These are phyloP conservation scores for Pangasius sanitwongsei DNA, from an alignment of 2,797 vertebrate species.

Conservation along the genomic window DNA sequence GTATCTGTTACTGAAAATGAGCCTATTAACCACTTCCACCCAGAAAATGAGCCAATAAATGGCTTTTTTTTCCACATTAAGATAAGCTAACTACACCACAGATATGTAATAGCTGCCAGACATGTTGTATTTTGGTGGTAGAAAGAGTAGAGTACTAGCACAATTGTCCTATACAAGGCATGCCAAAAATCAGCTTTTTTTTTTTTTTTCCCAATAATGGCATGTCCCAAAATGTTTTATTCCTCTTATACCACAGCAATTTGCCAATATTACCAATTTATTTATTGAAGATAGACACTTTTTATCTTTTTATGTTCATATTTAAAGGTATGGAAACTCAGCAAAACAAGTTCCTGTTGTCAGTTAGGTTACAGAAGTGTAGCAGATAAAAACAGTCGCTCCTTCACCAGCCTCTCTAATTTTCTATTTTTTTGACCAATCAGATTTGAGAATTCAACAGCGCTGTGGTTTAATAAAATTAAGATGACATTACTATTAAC, in stretches of 20 bases:
- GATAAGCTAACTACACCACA: constrained; percentile 58
- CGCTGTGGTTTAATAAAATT: not conserved
- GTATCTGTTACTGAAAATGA: constrained; percentile 70
- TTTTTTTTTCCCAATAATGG: no score
- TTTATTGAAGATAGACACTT: not conserved
- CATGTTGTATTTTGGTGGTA: constrained; percentile 54
- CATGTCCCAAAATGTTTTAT: no score
- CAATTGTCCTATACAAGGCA: not conserved
- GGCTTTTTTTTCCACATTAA: constrained; percentile 73
- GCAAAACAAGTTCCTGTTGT: not conserved
- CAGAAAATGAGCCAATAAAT: constrained; percentile 69
- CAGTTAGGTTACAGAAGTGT: not conserved
- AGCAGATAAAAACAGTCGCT: not conserved
- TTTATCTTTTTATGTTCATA: not conserved
- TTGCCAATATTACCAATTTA: not conserved
- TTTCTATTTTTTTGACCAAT: not conserved
- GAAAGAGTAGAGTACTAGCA: not conserved
- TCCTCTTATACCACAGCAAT: no score
- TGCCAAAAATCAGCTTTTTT: not conserved
- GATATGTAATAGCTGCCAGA: constrained; percentile 56
- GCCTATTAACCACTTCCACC: constrained; percentile 65
- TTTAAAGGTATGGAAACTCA: not conserved
- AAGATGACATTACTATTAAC: not conserved
- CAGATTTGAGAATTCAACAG: not conserved
- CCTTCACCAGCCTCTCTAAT: not conserved